phyloP scores from a whole-genome alignment of 2,797 vertebrate species.

The Ptychadena robeensis region DNA sequence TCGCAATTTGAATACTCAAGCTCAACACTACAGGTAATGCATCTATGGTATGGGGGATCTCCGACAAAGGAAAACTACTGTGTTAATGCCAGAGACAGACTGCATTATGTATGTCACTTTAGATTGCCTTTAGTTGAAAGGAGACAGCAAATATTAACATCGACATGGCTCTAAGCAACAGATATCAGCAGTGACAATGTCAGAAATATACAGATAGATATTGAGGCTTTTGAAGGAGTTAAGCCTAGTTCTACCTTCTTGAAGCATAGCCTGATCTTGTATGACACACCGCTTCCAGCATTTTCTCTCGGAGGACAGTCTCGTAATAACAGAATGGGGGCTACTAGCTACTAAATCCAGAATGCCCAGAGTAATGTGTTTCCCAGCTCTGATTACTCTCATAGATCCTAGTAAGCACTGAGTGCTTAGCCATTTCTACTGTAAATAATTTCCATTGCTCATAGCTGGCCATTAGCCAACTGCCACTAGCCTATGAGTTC shows the following conservation, averaged over 20 bases:
- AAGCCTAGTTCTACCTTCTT: not conserved
- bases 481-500: constrained; percentile 1
- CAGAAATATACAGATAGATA: not conserved
- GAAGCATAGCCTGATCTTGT: not conserved
- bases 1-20: too few species aligned
- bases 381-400: constrained; percentile 24
- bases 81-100: too few species aligned
- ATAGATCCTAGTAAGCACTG: constrained; percentile 19
- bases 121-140: too few species aligned
- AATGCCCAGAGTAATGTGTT: not conserved
- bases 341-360: constrained; percentile 9
- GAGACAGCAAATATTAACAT: too few species aligned
- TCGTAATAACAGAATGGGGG: constrained; percentile 1
- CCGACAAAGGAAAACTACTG: too few species aligned
- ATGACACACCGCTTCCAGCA: not conserved
- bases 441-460: constrained; percentile 43
- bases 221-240: not conserved
- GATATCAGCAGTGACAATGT: not conserved
- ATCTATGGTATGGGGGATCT: too few species aligned
- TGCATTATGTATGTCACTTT: too few species aligned
- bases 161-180: not conserved
- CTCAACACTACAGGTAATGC: too few species aligned
- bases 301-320: not conserved
- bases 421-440: constrained; percentile 41
- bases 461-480: constrained; percentile 30